These are phyloP conservation scores for Tympanoctomys barrerae DNA, from an alignment of 2,797 vertebrate species.

Conservation along the genomic window DNA sequence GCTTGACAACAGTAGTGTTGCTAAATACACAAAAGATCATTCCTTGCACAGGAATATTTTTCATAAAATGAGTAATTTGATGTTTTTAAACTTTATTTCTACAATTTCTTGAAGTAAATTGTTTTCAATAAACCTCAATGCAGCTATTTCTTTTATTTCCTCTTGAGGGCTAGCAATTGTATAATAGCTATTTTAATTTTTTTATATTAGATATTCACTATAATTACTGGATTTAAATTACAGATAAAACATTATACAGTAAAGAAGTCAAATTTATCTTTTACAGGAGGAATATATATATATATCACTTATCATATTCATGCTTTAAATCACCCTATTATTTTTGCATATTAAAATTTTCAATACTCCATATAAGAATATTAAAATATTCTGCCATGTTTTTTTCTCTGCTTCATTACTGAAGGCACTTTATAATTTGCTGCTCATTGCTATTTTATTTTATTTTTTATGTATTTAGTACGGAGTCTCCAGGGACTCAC, in stretches of 20 bases:
- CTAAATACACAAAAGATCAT: constrained; percentile 51
- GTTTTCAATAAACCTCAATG: constrained; percentile 9
- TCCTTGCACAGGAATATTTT: constrained; percentile 28
- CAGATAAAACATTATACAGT: not conserved
- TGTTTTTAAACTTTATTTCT: constrained; percentile 24
- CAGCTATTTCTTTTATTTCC: not conserved
- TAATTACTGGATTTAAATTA: constrained; percentile 36
- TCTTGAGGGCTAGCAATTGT: not conserved
- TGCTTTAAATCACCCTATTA: constrained; percentile 6
- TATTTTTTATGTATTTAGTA: no score
- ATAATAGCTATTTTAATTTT: constrained; percentile 11
- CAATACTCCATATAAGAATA: not conserved
- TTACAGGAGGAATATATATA: no score
- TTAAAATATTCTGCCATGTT: not conserved
- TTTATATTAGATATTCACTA: not conserved
- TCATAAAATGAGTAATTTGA: constrained; percentile 1
- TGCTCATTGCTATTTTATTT: not conserved
- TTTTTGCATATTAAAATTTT: not conserved
- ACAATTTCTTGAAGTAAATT: not conserved
- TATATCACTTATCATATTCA: not conserved
- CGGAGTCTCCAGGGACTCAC: no score
- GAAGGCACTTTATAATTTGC: not conserved
- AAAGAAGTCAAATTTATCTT: not conserved
- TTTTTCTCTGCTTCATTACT: not conserved
- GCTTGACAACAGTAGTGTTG: not conserved